phyloP scores from a whole-genome alignment of 2,113 vertebrate species.

The Heloderma charlesbogerti region DNA sequence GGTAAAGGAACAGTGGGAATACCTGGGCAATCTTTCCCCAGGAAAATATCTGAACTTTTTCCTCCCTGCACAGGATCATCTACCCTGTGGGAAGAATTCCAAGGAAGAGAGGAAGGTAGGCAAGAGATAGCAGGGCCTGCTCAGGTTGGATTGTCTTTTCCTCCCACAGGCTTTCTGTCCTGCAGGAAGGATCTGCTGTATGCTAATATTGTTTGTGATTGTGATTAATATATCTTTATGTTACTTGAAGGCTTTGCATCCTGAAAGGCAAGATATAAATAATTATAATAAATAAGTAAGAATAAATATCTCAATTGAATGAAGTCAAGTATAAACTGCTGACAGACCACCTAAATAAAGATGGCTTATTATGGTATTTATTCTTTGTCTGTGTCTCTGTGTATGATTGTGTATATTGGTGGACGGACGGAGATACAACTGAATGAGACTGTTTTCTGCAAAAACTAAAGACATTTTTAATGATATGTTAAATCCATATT shows the following conservation, averaged over 20 bases:
- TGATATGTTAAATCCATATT: background rate
- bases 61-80: too few species aligned
- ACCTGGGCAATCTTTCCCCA: background rate
- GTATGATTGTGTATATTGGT: background rate
- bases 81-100: too few species aligned
- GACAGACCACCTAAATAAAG: background rate
- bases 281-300: too few species aligned
- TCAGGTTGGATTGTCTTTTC: too few species aligned
- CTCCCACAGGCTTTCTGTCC: too few species aligned
- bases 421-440: background rate
- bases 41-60: background rate
- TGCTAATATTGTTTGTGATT: too few species aligned
- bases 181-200: too few species aligned
- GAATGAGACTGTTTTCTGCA: background rate
- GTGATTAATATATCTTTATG: too few species aligned
- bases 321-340: background rate
- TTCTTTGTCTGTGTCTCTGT: background rate
- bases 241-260: too few species aligned
- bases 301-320: background rate
- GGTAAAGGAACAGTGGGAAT: background rate
- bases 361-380: background rate
- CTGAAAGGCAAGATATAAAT: too few species aligned
- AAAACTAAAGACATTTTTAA: background rate
- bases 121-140: too few species aligned
- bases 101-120: too few species aligned